phyloP scores from a whole-genome alignment of 92 coral and sea anemone genomes.

The Desmophyllum pertusum region DNA sequence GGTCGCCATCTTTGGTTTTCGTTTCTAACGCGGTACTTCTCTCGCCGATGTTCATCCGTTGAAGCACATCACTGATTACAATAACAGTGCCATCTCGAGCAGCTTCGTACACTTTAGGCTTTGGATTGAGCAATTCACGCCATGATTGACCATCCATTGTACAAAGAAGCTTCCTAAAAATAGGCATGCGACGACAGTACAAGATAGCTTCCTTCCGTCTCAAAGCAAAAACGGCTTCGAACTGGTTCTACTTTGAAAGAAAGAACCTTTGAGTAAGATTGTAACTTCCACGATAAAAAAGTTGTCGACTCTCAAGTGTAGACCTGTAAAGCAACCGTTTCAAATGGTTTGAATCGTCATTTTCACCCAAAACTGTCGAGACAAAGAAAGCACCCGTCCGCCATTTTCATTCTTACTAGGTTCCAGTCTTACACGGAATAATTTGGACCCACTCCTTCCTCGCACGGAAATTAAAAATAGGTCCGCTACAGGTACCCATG shows the following conservation, averaged over 20 bases:
- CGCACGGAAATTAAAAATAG: too few relatives aligned
- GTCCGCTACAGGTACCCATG: too few relatives aligned
- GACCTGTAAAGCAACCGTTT: neutral
- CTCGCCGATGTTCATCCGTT: constrained; percentile 31
- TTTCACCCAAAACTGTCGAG: neutral
- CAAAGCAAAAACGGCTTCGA: neutral
- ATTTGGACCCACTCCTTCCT: too few relatives aligned
- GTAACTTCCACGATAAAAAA: neutral
- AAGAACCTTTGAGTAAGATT: neutral
- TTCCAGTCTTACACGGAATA: constrained; percentile 15
- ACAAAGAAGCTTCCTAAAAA: neutral
- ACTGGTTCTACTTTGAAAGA: neutral
- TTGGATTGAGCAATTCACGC: neutral
- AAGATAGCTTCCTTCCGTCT: neutral
- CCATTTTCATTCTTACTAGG: constrained; percentile 5
- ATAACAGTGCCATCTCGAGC: constrained; percentile 57
- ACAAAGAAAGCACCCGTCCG: constrained; percentile 21
- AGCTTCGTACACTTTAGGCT: constrained; percentile 34
- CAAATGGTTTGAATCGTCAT: neutral
- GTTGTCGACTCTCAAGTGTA: neutral
- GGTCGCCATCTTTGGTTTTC: constrained; percentile 57
- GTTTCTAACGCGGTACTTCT: constrained; percentile 25
- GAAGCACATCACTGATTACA: constrained; percentile 40
- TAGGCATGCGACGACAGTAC: neutral
- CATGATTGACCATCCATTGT: neutral